Base-by-base conservation (phyloP, 2,113 vertebrate species). In the Leuciscus idus region DNA sequence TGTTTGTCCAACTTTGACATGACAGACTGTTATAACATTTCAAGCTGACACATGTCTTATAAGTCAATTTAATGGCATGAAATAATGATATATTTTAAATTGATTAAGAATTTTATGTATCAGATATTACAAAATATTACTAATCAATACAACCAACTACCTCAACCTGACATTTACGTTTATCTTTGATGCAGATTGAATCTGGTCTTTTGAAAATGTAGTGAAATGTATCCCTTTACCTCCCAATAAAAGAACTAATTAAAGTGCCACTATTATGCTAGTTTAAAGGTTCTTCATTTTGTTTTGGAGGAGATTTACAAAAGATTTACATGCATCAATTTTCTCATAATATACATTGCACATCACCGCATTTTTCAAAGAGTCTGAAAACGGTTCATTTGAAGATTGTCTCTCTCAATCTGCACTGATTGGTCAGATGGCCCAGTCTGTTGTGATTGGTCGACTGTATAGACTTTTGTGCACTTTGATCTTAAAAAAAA, bases 1-100 rank as follows among this genome's bases (percentile, higher is more conserved):
- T 79, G 77, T 88, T 52, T 82, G 90, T 90, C 46, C 76, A 88
- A 89, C 86, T 26, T 84, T 73, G 80, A 61, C 79, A 83, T 79
- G 85, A 73, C 72, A 61, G 76, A 77, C 59, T 87, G 23, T 77
- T 26, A 39, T 70, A 46, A 78, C 30, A 4, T 83, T 85, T 82
- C 10, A 36, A 66, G 46, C 77, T 57, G 83, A 46, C 72, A 75
- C 3, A 64, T 77, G 28, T 46, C 21, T 74, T 46, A 5, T 10
- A 46, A 74, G 2, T 74, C 11, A 78, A 46, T 85, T 64, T 52
- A 78, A 81, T 75, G 72, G 85, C 89, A 86, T 90, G 89, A 76
- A 62, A 62, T 26, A 62, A 39, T n/a, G 5, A 5, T 15, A 81
- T 64, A 81, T 64, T 62, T 28, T 3, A 5, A 9, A 46, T 46